Percentiles rank a stretch among this genome's conserved stretches.
These are phyloP conservation scores for Conus betulinus DNA, from an alignment of 1,140 invertebrate genomes.

Conservation along the genomic window DNA sequence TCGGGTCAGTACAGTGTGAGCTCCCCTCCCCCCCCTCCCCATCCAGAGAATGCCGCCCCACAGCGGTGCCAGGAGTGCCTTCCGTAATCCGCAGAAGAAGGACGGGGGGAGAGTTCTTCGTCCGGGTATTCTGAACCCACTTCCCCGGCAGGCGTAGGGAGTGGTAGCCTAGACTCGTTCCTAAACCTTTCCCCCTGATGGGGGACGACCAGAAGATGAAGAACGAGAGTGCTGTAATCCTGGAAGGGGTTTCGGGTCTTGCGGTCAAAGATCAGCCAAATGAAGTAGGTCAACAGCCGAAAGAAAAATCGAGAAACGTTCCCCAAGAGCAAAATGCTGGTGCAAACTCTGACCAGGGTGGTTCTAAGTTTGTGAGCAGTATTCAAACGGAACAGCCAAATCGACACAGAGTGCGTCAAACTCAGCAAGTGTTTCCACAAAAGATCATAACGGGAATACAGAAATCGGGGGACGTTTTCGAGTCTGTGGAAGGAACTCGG, in stretches of 20 bases:
- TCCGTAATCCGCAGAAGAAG: constrained; percentile 22
- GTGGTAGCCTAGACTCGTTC: background rate
- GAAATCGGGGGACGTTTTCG: background rate
- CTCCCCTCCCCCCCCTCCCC: constrained; percentile 35
- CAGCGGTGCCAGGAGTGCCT: background rate
- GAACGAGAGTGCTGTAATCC: background rate
- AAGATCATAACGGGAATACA: background rate
- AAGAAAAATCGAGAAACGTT: background rate
- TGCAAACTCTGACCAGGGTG: too few species aligned
- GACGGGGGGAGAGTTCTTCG: background rate
- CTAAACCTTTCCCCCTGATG: background rate
- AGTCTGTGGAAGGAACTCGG: background rate
- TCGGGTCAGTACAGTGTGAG: background rate
- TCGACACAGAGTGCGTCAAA: background rate
- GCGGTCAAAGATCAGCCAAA: background rate
- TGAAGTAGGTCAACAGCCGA: background rate
- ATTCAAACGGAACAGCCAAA: background rate
- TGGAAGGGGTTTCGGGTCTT: background rate
- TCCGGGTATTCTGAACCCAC: background rate
- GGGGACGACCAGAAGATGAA: background rate
- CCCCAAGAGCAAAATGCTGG: too few species aligned
- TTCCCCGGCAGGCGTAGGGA: background rate
- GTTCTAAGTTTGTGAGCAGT: background rate
- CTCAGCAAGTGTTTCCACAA: background rate
- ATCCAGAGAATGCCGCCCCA: constrained; percentile 26